Conservation (phyloP, 92 coral and sea anemone species). For the Palythoa grandiflora region DNA sequence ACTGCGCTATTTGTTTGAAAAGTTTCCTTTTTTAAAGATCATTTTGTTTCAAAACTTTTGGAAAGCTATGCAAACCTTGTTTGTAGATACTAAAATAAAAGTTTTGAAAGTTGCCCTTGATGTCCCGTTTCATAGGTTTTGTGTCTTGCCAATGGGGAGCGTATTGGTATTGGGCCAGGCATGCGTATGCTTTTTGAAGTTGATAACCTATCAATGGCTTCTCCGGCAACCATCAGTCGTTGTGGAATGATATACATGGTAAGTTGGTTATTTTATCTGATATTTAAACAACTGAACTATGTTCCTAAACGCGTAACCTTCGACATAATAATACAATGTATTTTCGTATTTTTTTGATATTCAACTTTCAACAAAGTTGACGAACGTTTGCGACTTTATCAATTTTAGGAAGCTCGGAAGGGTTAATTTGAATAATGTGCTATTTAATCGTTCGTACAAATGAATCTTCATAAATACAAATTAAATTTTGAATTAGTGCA, state of each 20-base stretch:
- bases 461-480: no score
- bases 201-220: constrained; percentile 90
- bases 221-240: constrained; percentile 98
- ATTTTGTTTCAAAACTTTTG: neutral
- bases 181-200: constrained; percentile 96
- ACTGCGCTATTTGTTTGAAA: neutral
- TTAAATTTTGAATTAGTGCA: no score
- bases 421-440: no score
- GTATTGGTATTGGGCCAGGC: constrained; percentile 88
- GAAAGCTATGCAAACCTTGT: neutral
- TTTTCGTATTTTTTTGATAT: no score
- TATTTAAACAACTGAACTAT: no score
- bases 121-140: constrained; percentile 60
- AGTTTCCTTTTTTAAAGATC: neutral
- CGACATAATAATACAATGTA: no score
- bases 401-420: no score
- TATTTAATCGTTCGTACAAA: no score
- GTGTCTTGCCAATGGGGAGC: constrained; percentile 96
- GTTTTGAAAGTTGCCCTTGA: neutral
- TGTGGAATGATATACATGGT: constrained; percentile 99
- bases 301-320: no score
- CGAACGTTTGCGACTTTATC: no score
- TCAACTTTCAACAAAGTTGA: no score
- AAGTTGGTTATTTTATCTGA: neutral
- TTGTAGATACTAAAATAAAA: neutral